These are phyloP conservation scores for Tretioscincus oriximinensis DNA, from an alignment of 2,113 vertebrate species.

Conservation along the genomic window DNA sequence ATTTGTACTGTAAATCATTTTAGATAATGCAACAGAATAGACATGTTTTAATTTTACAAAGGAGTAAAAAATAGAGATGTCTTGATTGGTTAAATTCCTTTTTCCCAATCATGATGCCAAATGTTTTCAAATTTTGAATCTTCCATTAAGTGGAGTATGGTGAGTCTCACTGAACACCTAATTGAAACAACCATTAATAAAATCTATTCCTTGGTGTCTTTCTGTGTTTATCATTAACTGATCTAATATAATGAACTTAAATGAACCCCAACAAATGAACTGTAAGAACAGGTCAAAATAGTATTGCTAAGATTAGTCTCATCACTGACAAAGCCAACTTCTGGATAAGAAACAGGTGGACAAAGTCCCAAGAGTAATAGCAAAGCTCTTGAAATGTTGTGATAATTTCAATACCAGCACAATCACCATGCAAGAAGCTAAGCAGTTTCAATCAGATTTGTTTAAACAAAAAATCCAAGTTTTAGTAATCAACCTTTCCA, in stretches of 20 bases:
- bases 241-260: slow-evolving; percentile 46
- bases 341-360: slow-evolving; percentile 41
- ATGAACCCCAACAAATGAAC: slow-evolving; percentile 42
- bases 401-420: background rate
- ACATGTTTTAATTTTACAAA: too few relatives aligned
- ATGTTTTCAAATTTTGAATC: too few relatives aligned
- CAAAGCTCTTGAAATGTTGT: slow-evolving; percentile 5
- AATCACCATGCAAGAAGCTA: slow-evolving; percentile 34
- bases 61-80: too few relatives aligned
- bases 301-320: slow-evolving; percentile 46
- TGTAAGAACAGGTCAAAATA: slow-evolving; percentile 43
- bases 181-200: slow-evolving; percentile 18
- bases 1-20: too few relatives aligned
- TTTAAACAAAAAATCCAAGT: slow-evolving; percentile 20
- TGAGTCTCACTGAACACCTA: background rate
- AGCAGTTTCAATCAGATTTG: slow-evolving; percentile 25
- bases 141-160: too few relatives aligned
- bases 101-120: too few relatives aligned
- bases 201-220: slow-evolving; percentile 23
- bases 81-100: too few relatives aligned
- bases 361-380: slow-evolving; percentile 30
- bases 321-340: slow-evolving; percentile 44
- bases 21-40: too few relatives aligned
- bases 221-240: slow-evolving; percentile 33
- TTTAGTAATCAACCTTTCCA: slow-evolving; percentile 35